Evolutionary conservation across 2,113 vertebrate species (phyloP).

Genomic region (Neofelis nebulosa): DNA sequence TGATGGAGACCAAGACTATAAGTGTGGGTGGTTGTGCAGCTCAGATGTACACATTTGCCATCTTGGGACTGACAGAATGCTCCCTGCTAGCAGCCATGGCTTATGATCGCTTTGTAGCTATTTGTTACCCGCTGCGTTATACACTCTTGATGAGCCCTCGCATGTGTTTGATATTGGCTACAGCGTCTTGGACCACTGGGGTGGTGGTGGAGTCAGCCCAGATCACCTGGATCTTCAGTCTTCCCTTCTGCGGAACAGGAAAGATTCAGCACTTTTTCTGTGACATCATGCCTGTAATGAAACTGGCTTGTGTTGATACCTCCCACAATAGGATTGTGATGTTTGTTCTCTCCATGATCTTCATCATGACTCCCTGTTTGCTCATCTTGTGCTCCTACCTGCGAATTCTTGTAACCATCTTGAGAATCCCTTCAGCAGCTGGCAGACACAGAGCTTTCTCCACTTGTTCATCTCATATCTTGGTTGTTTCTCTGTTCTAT

Average conservation of each 20-base stretch:
- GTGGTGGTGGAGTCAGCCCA: slow-evolving; percentile 64
- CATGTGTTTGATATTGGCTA: slow-evolving; percentile 55
- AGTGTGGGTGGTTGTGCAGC: slow-evolving; percentile 56
- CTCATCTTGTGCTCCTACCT: slow-evolving; percentile 66
- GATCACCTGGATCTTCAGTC: slow-evolving; percentile 64
- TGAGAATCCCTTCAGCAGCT: slow-evolving; percentile 52
- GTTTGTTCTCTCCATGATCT: neutral
- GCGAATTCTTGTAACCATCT: neutral
- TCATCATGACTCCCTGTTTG: slow-evolving; percentile 60
- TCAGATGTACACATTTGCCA: slow-evolving; percentile 71
- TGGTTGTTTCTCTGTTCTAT: slow-evolving; percentile 72
- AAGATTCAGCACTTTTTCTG: slow-evolving; percentile 75
- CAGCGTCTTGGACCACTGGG: slow-evolving; percentile 48
- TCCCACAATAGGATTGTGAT: slow-evolving; percentile 21
- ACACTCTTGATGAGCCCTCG: slow-evolving; percentile 17
- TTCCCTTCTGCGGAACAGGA: slow-evolving; percentile 75
- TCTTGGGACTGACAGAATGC: slow-evolving; percentile 74
- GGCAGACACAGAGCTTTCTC: slow-evolving; percentile 62
- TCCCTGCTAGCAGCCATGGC: slow-evolving; percentile 73
- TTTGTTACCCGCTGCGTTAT: slow-evolving; percentile 69
- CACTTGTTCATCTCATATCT: slow-evolving; percentile 69
- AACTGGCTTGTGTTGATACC: slow-evolving; percentile 60
- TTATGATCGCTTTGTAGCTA: slow-evolving; percentile 73
- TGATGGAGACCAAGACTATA: slow-evolving; percentile 64
- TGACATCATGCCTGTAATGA: slow-evolving; percentile 69